Base-by-base conservation (phyloP, 2,888 invertebrate species). In the Eugnorisma glareosa region DNA sequence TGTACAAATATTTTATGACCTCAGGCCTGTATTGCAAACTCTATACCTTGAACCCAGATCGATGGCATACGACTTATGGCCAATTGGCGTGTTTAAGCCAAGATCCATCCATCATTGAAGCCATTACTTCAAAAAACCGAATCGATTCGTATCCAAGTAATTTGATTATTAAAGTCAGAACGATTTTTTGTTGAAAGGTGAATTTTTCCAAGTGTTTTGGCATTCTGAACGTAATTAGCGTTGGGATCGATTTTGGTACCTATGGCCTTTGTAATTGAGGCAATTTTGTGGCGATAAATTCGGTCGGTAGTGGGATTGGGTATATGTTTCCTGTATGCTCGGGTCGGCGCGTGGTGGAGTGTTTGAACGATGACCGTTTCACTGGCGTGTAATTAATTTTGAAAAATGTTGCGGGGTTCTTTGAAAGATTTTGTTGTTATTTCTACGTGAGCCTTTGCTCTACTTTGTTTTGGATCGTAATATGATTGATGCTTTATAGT, bases 201-300 rank as follows among this genome's bases (percentile, higher is more conserved):
- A n/a, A 71, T 67, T 77, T 75, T 78, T 67, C 21, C 66, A 67
- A 71, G 75, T 73, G 71, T 75, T 85, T 77, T 64, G 75, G 67
- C 11, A 75, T 79, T 71, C 57, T 76, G 61, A 63, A 54, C 57
- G 57, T 86, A 88, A 87, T 84, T 86, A 83, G 74, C 68, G 59
- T 89, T 85, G 28, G 40, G 45, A 86, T 88, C 86, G 88, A 88
- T 88, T 86, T 88, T 86, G 40, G 73, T 74, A 59, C 78, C 75
- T 59, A 85, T 89, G 79, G 84, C 73, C 75, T 77, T 81, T 84
- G 88, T 91, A 90, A 91, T 92, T 85, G 89, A 82, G 85, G 84
- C 86, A 88, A 91, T 92, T 90, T 89, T 79, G 86, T 67, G 82
- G 84, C 86, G 80, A 88, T 92, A 91, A 89, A 90, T 91, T 85